Percentiles rank a stretch among this genome's conserved stretches.
phyloP scores from a whole-genome alignment of 2,797 vertebrate genomes.

The Poliocrania exsul region DNA sequence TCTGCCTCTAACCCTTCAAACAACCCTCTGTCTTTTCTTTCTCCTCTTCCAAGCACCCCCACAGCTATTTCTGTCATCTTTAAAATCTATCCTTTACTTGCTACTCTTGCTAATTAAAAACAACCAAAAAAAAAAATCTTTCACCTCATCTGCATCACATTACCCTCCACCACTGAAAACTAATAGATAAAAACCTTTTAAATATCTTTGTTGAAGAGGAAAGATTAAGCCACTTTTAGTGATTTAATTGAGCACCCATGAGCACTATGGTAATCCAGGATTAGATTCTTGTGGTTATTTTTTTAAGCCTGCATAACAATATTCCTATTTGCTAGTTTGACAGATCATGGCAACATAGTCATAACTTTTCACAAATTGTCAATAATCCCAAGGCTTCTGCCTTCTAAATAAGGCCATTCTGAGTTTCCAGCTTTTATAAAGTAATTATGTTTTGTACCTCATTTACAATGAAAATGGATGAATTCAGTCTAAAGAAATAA shows the following conservation, averaged over 20 bases:
- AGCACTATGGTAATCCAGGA: not conserved
- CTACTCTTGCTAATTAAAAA: not conserved
- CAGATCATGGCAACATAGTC: not conserved
- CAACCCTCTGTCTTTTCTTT: not conserved
- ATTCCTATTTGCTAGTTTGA: not conserved
- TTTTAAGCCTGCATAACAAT: not conserved
- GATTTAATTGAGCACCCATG: not conserved
- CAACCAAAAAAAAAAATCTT: not conserved
- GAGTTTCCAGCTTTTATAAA: not conserved
- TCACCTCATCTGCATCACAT: not conserved
- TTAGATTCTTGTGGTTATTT: not conserved
- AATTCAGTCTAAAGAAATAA: conserved; percentile 11
- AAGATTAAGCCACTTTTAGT: not conserved
- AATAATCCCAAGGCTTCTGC: not conserved
- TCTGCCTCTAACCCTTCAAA: not conserved
- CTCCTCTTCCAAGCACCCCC: not conserved
- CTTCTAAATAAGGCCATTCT: not conserved
- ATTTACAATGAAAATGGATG: conserved; percentile 20
- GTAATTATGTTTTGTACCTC: not conserved
- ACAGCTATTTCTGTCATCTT: not conserved
- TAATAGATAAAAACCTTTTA: not conserved
- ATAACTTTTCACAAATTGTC: not conserved
- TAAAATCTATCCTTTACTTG: not conserved
- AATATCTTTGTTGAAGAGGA: not conserved
- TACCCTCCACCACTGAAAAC: not conserved